phyloP scores from a whole-genome alignment of 2,888 invertebrate genomes.

The Leptopilina syphax region DNA sequence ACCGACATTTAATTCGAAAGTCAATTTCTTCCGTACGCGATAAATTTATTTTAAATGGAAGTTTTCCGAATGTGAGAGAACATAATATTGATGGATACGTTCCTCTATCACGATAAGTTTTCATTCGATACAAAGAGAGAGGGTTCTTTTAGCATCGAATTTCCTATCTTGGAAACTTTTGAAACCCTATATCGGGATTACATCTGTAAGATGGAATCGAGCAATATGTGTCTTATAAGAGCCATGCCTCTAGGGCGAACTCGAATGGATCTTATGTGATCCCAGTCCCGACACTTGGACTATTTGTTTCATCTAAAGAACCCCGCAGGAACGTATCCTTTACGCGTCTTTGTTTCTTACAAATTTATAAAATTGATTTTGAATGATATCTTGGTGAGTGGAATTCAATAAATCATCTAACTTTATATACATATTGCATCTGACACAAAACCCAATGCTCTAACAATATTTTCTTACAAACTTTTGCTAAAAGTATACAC shows the following conservation, averaged over 20 bases:
- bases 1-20: neutral
- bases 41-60: neutral
- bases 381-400: slow-evolving; percentile 3
- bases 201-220: slow-evolving; percentile 44
- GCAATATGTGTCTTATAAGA: slow-evolving; percentile 47
- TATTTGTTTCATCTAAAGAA: slow-evolving; percentile 20
- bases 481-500: no score
- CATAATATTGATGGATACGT: slow-evolving; percentile 48
- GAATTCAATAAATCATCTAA: neutral
- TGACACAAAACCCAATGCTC: no score
- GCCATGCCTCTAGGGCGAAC: slow-evolving; percentile 9
- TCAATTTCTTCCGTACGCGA: neutral
- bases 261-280: slow-evolving; percentile 39
- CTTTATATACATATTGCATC: neutral
- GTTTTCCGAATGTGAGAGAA: slow-evolving; percentile 3
- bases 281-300: slow-evolving; percentile 12
- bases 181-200: slow-evolving; percentile 55
- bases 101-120: slow-evolving; percentile 42
- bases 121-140: slow-evolving; percentile 38
- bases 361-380: slow-evolving; percentile 34
- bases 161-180: slow-evolving; percentile 49
- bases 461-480: no score
- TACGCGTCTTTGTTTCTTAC: slow-evolving; percentile 5
- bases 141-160: slow-evolving; percentile 30
- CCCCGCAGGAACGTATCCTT: slow-evolving; percentile 4